phyloP scores from a whole-genome alignment of 2,797 vertebrate genomes.

The Cryptoblepharus egeriae region DNA sequence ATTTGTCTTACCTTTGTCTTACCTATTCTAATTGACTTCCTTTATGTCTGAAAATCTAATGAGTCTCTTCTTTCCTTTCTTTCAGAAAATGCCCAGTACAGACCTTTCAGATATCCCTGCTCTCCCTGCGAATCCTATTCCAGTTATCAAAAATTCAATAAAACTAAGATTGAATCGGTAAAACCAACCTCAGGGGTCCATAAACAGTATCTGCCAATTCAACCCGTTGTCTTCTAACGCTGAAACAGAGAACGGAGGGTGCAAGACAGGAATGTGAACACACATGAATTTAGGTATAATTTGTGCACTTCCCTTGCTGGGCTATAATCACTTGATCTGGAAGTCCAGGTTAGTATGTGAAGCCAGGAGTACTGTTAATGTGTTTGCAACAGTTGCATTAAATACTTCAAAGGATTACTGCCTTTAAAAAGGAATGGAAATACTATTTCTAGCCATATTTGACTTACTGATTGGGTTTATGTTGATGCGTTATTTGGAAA shows the following conservation, averaged over 20 bases:
- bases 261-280: conserved; percentile 84
- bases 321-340: conserved; percentile 77
- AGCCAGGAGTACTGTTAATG: conserved; percentile 83
- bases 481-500: conserved; percentile 79
- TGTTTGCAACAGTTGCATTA: conserved; percentile 84
- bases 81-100: conserved; percentile 80
- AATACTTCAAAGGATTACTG: conserved; percentile 81
- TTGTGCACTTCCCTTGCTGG: conserved; percentile 80
- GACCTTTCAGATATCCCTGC: conserved; percentile 85
- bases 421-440: conserved; percentile 75
- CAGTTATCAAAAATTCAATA: conserved; percentile 87
- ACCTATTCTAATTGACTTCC: neutral
- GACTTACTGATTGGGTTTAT: conserved; percentile 77
- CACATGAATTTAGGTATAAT: conserved; percentile 81
- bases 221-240: conserved; percentile 82
- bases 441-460: conserved; percentile 81
- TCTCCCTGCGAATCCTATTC: conserved; percentile 82
- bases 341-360: conserved; percentile 84
- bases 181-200: conserved; percentile 85
- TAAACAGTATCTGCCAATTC: conserved; percentile 83
- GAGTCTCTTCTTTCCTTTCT: conserved; percentile 63
- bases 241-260: conserved; percentile 79
- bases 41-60: conserved; percentile 30
- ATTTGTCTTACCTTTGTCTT: neutral
- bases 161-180: conserved; percentile 90